Evolutionary conservation across 2,113 vertebrate genomes (phyloP).

Genomic region (Parotia lawesii): DNA sequence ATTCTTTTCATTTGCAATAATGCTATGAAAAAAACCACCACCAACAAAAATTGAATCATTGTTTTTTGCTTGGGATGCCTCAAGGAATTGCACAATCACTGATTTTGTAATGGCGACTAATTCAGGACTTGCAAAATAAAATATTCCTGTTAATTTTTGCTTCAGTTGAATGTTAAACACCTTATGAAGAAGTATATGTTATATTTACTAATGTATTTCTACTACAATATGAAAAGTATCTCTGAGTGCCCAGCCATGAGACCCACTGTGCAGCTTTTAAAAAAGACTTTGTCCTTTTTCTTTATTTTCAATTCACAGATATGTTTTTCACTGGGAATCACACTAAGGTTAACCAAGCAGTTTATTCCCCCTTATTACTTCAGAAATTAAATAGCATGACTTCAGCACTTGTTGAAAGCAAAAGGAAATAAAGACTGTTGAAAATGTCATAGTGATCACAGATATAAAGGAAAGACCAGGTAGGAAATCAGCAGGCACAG

Average conservation of each 20-base stretch:
- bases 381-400: background rate
- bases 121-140: background rate
- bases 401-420: background rate
- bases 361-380: background rate
- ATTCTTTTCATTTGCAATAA: background rate
- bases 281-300: background rate
- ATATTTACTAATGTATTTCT: background rate
- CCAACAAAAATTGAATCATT: background rate
- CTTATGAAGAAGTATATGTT: background rate
- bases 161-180: background rate
- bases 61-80: background rate
- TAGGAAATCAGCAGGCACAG: background rate
- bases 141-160: background rate
- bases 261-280: background rate
- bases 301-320: background rate
- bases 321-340: background rate
- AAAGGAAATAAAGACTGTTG: background rate
- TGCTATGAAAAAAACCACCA: background rate
- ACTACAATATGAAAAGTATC: background rate
- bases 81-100: background rate
- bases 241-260: background rate
- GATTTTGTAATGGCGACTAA: background rate
- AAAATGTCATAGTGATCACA: background rate
- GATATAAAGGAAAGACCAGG: background rate
- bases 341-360: background rate